Conservation (phyloP, 1,140 invertebrate genomes). For the honey bee (Apis mellifera) region DNA sequence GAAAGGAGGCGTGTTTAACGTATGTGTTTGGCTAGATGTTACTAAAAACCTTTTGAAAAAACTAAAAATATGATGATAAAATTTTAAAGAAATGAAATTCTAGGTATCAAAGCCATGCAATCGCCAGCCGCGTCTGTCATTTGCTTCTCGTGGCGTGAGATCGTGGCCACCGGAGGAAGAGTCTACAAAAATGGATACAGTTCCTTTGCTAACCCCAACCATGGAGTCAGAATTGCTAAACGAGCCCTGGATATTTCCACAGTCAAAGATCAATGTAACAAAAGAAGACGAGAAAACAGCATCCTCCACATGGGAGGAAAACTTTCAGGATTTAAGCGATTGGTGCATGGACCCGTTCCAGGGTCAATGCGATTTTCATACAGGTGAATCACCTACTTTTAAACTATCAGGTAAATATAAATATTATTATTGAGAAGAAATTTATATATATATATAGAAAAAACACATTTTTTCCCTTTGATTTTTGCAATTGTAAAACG, state of each 20-base stretch:
- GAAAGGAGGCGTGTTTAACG: constrained; percentile 73
- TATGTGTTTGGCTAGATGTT: constrained; percentile 58
- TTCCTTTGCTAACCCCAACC: constrained; percentile 64
- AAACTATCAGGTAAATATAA: constrained; percentile 72
- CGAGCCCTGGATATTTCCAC: constrained; percentile 58
- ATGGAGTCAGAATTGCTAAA: constrained; percentile 68
- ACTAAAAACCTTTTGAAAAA: too few relatives aligned
- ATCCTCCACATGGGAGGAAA: constrained; percentile 74
- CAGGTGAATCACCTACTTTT: constrained; percentile 76
- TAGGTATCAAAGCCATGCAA: constrained; percentile 76
- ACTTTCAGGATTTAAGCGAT: constrained; percentile 78
- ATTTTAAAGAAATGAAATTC: constrained; percentile 44
- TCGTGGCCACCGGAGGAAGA: constrained; percentile 63
- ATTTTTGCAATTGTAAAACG: not conserved
- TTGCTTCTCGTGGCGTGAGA: constrained; percentile 80
- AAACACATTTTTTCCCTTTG: not conserved
- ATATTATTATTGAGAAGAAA: not conserved
- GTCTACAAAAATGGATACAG: constrained; percentile 60
- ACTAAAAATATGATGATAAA: not conserved
- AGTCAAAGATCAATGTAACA: constrained; percentile 13
- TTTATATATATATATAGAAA: too few relatives aligned
- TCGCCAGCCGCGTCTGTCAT: constrained; percentile 66
- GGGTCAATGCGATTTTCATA: constrained; percentile 76
- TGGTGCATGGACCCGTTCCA: constrained; percentile 75
- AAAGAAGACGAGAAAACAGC: constrained; percentile 53